Conservation (phyloP, 2,888 invertebrate genomes). For the Cactoblastis cactorum region DNA sequence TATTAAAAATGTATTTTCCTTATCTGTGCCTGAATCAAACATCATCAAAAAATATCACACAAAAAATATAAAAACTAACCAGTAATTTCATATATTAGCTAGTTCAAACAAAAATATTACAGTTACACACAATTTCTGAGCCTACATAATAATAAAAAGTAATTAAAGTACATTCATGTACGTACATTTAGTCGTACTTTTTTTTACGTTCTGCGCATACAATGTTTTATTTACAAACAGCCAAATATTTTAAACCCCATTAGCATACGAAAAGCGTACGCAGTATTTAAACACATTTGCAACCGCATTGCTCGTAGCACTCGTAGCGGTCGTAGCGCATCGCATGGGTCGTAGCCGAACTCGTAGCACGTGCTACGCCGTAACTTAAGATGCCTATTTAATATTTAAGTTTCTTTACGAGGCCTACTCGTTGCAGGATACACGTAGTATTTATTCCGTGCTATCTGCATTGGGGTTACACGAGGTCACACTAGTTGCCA, state of each 20-base stretch:
- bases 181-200: too few species aligned
- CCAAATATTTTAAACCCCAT: not conserved
- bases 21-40: too few species aligned
- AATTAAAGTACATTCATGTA: too few species aligned
- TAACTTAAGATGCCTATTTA: constrained; percentile 5
- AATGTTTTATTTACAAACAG: not conserved
- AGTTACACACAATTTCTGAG: too few species aligned
- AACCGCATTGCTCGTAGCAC: not conserved
- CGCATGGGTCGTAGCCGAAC: not conserved
- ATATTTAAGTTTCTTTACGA: constrained; percentile 9
- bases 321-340: constrained; percentile 2
- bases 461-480: constrained; percentile 8
- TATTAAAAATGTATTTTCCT: too few species aligned
- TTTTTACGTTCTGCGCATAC: too few species aligned
- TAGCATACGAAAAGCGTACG: not conserved
- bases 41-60: too few species aligned
- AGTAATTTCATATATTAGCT: too few species aligned
- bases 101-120: too few species aligned
- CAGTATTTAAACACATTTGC: not conserved
- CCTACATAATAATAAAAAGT: too few species aligned
- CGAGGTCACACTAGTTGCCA: not conserved
- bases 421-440: not conserved
- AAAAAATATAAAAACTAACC: too few species aligned
- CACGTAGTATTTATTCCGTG: constrained; percentile 1
- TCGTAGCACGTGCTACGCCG: constrained; percentile 10